These are phyloP conservation scores for Parambassis ranga DNA, from an alignment of 2,797 vertebrate species.

Conservation along the genomic window DNA sequence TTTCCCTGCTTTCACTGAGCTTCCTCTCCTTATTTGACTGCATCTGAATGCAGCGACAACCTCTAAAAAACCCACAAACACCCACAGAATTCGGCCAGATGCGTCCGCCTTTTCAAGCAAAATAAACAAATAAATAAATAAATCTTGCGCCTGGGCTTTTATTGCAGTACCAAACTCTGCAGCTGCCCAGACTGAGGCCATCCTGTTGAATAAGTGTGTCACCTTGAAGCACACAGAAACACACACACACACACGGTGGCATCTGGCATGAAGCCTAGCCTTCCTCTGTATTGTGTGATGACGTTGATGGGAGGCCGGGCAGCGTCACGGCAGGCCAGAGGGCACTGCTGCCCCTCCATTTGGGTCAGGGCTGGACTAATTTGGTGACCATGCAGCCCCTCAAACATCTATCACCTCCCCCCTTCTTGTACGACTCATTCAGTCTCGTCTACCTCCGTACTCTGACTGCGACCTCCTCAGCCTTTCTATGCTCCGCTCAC, in stretches of 20 bases:
- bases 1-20: conserved; percentile 63
- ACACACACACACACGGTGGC: conserved; percentile 24
- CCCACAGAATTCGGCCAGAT: conserved; percentile 7
- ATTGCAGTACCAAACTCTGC: not conserved
- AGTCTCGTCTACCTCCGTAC: conserved; percentile 14
- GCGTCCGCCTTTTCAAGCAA: not conserved
- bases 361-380: conserved; percentile 31
- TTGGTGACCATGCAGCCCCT: conserved; percentile 21
- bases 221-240: conserved; percentile 46
- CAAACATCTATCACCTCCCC: conserved; percentile 35
- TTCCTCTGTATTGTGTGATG: conserved; percentile 43
- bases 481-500: not conserved
- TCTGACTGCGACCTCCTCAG: conserved; percentile 25
- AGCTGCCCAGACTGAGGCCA: conserved; percentile 37
- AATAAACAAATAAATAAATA: not conserved
- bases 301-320: conserved; percentile 43
- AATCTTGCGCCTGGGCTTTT: not conserved
- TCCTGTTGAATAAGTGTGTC: conserved; percentile 44
- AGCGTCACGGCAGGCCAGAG: conserved; percentile 40
- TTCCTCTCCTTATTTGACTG: conserved; percentile 73
- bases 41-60: conserved; percentile 54
- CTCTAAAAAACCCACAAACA: conserved; percentile 18
- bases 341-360: conserved; percentile 37
- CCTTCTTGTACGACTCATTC: conserved; percentile 31
- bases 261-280: conserved; percentile 51